phyloP scores from a whole-genome alignment of 92 coral and sea anemone genomes.

The Micromussa lordhowensis region DNA sequence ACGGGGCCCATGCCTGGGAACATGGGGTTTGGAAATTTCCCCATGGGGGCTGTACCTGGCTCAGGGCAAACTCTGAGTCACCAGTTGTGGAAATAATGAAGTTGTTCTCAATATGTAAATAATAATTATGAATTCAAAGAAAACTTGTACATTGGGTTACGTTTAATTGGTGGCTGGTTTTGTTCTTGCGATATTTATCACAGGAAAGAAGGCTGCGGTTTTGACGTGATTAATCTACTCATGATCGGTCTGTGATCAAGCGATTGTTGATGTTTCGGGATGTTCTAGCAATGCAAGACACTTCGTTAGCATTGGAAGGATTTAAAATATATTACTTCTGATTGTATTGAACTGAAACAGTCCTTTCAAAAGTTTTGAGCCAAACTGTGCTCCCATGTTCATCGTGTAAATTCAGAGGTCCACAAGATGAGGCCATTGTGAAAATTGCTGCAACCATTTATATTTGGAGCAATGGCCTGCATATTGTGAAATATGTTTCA shows the following conservation, averaged over 20 bases:
- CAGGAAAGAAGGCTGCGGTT: not conserved
- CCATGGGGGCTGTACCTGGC: conserved; percentile 64
- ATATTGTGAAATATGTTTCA: not conserved
- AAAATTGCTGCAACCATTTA: not conserved
- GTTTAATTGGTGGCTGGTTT: not conserved
- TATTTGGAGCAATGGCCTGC: not conserved
- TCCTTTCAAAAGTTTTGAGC: not conserved
- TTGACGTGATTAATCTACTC: not conserved
- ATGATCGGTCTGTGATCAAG: not conserved
- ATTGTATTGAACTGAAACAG: not conserved
- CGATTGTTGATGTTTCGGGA: not conserved
- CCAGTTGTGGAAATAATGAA: conserved; percentile 88
- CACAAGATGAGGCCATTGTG: not conserved
- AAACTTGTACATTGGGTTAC: conserved; percentile 35
- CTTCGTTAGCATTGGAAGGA: not conserved
- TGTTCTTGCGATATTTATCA: not conserved
- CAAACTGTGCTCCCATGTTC: not conserved
- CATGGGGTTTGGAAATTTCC: conserved; percentile 59
- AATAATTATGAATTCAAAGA: conserved; percentile 6
- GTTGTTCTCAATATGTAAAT: conserved; percentile 19
- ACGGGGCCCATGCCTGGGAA: conserved; percentile 81
- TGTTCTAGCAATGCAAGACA: not conserved
- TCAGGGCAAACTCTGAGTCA: conserved; percentile 94
- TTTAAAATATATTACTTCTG: too few species aligned
- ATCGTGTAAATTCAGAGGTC: not conserved